Evolutionary conservation across 2,888 invertebrate genomes (phyloP), one percentile per base, ranked within the genome.

Genomic region (Aradus depressus): DNA sequence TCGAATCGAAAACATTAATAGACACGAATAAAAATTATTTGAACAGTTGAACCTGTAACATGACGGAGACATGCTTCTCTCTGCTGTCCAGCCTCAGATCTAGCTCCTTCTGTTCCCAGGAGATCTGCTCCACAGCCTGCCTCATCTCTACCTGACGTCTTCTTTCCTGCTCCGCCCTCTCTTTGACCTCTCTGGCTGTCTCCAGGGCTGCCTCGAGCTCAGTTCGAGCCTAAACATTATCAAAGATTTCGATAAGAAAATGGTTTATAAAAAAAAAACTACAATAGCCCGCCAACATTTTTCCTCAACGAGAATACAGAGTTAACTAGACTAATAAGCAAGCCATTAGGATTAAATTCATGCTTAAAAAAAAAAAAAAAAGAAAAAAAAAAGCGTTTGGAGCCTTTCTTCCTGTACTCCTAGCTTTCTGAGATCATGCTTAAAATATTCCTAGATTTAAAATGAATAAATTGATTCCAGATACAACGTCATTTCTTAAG

Each of bases 121-220:
- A 38, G n/a, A 49, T 54, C 25, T 54, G 51, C 19, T 56, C 54
- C 4, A 52, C 52, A 4, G 44, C 32, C 32, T 55, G 50, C 26
- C 53, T 50, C 44, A 50, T 49, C 34, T 57, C 54, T 2, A 44
- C 52, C 37, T 54, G 50, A 19, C 47, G 49, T 48, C 52, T 47
- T 21, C 54, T 44, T 28, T 57, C 54, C 23, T 42, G 34, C 26
- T 53, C 53, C 12, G 56, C 56, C 1, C 47, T 49, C 16, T 51
- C 54, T 21, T 55, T 26, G 2, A 51, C 56, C 39, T 57, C 50
- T 23, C 44, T 50, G 4, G 55, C 54, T 26, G 56, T 52, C n/a
- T 50, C 54, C 43, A 57, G 34, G n/a, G 55, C 54, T 8, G 54
- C 58, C 35, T 59, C 58, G 18, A 57, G 44, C 32, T 59, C 58